phyloP scores from a whole-genome alignment of 2,797 vertebrate species.

The Cyclopterus lumpus region DNA sequence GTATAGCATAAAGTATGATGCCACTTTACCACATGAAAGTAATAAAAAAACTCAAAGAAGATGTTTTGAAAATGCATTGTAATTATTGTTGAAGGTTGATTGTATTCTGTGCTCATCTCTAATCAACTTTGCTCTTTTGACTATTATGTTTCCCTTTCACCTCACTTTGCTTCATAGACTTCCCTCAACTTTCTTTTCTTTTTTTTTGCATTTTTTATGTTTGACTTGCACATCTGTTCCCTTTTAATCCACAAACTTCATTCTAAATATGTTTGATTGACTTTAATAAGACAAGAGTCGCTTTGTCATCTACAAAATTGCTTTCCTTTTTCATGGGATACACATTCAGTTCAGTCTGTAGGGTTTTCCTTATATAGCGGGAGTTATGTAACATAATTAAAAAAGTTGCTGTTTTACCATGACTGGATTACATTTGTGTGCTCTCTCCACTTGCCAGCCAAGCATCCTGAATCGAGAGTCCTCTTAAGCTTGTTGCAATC shows the following conservation, averaged over 20 bases:
- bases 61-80: background rate
- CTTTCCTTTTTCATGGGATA: constrained; percentile 13
- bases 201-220: background rate
- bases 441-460: constrained; percentile 51
- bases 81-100: background rate
- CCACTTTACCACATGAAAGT: background rate
- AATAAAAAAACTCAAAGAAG: background rate
- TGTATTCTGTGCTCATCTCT: background rate
- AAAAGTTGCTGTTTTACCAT: constrained; percentile 65
- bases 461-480: constrained; percentile 50
- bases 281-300: constrained; percentile 40
- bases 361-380: constrained; percentile 62
- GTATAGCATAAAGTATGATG: background rate
- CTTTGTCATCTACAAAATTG: constrained; percentile 36
- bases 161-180: background rate
- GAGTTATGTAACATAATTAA: constrained; percentile 75
- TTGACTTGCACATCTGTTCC: constrained; percentile 4
- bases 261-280: constrained; percentile 8
- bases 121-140: background rate
- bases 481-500: constrained; percentile 55
- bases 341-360: constrained; percentile 57
- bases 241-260: background rate
- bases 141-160: background rate
- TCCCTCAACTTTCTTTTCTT: background rate
- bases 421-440: constrained; percentile 56